Percentiles rank a stretch among this genome's conserved stretches.
phyloP scores from a whole-genome alignment of 2,113 vertebrate genomes.

The Eurystomus gularis region DNA sequence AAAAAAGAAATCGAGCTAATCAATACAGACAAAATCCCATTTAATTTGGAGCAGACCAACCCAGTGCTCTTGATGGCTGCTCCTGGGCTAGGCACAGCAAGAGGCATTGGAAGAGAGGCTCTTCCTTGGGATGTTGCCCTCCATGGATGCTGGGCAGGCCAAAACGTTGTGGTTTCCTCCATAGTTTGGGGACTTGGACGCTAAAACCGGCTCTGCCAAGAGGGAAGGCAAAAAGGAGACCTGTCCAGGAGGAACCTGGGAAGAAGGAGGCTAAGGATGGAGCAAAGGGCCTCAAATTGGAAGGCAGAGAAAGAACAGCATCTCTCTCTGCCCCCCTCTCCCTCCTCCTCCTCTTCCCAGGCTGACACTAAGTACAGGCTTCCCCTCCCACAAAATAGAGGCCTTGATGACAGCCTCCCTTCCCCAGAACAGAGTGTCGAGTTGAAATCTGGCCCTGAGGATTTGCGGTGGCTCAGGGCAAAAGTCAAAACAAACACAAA shows the following conservation, averaged over 20 bases:
- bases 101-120: not conserved
- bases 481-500: slow-evolving; percentile 42
- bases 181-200: not conserved
- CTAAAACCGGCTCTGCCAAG: accelerated
- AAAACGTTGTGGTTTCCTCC: accelerated
- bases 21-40: not conserved
- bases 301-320: not conserved
- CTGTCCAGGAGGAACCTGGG: not conserved
- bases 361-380: not conserved
- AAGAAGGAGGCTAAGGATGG: not conserved
- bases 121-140: accelerated
- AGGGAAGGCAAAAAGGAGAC: not conserved
- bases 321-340: not conserved
- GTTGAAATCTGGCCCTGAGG: slow-evolving; percentile 9
- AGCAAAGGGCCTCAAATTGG: not conserved
- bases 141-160: not conserved
- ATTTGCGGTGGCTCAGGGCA: slow-evolving; percentile 21
- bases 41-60: too few species aligned
- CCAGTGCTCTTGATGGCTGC: accelerated
- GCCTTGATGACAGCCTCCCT: slow-evolving; percentile 27
- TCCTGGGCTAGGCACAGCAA: not conserved
- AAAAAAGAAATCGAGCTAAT: not conserved
- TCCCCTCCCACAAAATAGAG: not conserved
- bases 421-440: not conserved
- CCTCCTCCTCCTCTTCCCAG: not conserved